phyloP scores from a whole-genome alignment of 1,140 invertebrate genomes.

The Palaemon carinicauda region DNA sequence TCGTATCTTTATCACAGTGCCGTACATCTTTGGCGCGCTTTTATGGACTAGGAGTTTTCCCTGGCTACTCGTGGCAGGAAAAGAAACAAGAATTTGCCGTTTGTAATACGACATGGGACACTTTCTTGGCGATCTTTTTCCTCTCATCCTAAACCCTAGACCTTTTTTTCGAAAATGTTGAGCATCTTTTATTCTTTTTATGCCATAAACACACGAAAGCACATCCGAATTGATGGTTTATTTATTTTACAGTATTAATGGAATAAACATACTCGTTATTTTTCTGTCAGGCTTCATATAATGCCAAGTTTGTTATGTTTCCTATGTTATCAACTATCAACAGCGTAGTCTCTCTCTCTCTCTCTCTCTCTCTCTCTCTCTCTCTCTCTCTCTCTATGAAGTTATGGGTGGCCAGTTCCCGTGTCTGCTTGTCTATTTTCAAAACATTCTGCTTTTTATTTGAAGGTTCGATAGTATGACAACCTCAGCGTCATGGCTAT shows the following conservation, averaged over 20 bases:
- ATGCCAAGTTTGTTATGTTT: no score
- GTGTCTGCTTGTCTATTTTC: no score
- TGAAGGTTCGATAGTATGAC: no score
- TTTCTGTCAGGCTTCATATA: no score
- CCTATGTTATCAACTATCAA: no score
- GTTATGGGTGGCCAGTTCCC: no score
- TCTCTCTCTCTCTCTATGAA: neutral
- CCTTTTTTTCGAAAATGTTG: neutral
- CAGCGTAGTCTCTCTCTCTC: neutral
- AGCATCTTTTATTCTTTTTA: neutral
- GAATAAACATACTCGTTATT: no score
- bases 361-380: neutral
- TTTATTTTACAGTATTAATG: neutral
- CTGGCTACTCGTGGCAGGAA: neutral
- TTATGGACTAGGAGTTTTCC: conserved; percentile 19
- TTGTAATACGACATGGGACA: neutral
- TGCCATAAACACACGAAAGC: neutral
- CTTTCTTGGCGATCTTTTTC: neutral
- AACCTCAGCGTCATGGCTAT: no score
- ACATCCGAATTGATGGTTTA: no score
- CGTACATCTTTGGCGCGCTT: conserved; percentile 33
- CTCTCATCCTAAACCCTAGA: neutral
- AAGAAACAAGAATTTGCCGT: neutral
- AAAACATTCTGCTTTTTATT: no score
- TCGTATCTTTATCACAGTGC: conserved; percentile 20